Evolutionary conservation across 2,113 vertebrate genomes (phyloP).

Genomic region (Phycodurus eques): DNA sequence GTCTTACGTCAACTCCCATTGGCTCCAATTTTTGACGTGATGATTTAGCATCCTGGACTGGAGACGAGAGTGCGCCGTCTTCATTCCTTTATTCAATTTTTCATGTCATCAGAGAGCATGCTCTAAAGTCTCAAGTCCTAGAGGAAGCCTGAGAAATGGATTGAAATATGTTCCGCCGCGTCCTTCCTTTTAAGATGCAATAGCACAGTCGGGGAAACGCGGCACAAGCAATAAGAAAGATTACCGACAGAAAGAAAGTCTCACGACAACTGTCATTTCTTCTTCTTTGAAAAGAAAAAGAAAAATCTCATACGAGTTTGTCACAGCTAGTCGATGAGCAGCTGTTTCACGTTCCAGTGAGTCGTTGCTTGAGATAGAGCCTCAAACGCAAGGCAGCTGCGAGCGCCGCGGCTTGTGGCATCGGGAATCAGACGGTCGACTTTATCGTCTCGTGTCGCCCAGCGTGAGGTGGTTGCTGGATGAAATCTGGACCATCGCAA

Average conservation of each 20-base stretch:
- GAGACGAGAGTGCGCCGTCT: constrained; percentile 5
- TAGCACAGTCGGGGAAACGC: constrained; percentile 37
- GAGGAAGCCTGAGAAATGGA: constrained; percentile 47
- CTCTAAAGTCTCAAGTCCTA: constrained; percentile 58
- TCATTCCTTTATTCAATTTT: constrained; percentile 48
- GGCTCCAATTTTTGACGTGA: constrained; percentile 12
- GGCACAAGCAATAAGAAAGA: constrained; percentile 51
- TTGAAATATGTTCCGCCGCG: constrained; percentile 55
- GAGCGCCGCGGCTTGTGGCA: constrained; percentile 43
- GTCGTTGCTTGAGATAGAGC: constrained; percentile 61
- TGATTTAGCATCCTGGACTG: constrained; percentile 29
- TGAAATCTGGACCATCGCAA: constrained; percentile 36
- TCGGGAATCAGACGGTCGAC: constrained; percentile 49
- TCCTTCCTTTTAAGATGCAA: constrained; percentile 47
- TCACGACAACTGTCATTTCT: constrained; percentile 27
- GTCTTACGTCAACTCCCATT: constrained; percentile 29
- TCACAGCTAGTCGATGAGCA: constrained; percentile 59
- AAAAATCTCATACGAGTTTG: constrained; percentile 40
- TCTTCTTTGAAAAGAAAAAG: neutral
- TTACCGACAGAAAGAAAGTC: constrained; percentile 44
- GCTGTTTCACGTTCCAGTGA: constrained; percentile 64
- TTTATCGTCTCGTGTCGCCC: constrained; percentile 46
- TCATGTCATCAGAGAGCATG: constrained; percentile 47
- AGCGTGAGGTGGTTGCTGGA: constrained; percentile 27
- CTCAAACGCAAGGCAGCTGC: constrained; percentile 60